Percentiles rank a stretch among this genome's conserved stretches.
These are phyloP conservation scores for Chionodraco myersi DNA, from an alignment of 2,113 vertebrate genomes.

Conservation along the genomic window DNA sequence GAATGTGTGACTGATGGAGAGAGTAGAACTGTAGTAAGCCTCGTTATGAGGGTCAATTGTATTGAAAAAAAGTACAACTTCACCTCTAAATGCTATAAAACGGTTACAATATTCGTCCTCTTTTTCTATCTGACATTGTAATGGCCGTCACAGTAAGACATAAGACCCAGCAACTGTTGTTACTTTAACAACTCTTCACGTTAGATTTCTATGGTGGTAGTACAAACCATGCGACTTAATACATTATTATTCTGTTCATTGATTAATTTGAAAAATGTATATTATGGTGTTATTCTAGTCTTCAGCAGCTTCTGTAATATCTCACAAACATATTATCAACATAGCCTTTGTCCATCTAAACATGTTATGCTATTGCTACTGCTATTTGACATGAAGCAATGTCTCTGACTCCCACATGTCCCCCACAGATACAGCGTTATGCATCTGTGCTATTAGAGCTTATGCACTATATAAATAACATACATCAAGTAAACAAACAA, in stretches of 20 bases:
- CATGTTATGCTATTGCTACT: slow-evolving; percentile 14
- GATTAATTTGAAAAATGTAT: neutral
- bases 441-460: slow-evolving; percentile 52
- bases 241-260: neutral
- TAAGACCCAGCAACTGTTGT: too few relatives aligned
- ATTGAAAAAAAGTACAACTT: neutral
- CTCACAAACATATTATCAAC: slow-evolving; percentile 21
- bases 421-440: slow-evolving; percentile 52
- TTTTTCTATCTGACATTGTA: neutral
- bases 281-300: slow-evolving; percentile 4
- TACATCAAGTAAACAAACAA: slow-evolving; percentile 63
- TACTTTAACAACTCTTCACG: neutral
- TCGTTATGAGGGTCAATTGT: neutral
- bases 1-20: neutral
- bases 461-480: slow-evolving; percentile 65
- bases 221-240: neutral
- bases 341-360: slow-evolving; percentile 19
- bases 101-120: neutral
- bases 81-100: neutral
- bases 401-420: slow-evolving; percentile 37
- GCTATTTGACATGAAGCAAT: slow-evolving; percentile 33
- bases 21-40: slow-evolving; percentile 20
- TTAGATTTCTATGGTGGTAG: neutral
- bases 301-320: slow-evolving; percentile 16
- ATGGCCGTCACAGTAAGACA: neutral